Conservation (phyloP, 2,888 invertebrate genomes). For the Bhutanitis thaidina region DNA sequence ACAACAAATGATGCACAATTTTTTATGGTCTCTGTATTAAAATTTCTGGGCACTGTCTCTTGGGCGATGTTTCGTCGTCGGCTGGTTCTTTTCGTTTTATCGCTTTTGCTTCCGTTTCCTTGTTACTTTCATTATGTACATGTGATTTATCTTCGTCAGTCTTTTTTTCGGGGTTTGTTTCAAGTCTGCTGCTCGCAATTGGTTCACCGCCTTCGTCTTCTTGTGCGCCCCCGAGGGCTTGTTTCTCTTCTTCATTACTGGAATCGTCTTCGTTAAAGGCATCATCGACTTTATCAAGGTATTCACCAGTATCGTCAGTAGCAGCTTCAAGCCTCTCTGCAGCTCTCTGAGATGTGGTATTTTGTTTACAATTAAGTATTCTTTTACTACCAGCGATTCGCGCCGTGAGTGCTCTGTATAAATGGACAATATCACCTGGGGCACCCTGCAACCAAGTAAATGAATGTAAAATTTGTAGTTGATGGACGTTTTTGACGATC, state of each 20-base stretch:
- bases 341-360: constrained; percentile 49
- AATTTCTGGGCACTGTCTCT: constrained; percentile 67
- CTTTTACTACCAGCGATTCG: constrained; percentile 56
- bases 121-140: constrained; percentile 40
- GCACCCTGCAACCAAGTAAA: constrained; percentile 63
- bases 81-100: constrained; percentile 62
- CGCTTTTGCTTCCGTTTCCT: constrained; percentile 45
- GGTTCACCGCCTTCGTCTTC: constrained; percentile 21
- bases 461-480: neutral
- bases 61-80: constrained; percentile 57
- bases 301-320: constrained; percentile 46
- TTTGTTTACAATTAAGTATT: constrained; percentile 39
- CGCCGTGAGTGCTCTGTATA: constrained; percentile 52
- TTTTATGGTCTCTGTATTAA: constrained; percentile 54
- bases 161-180: constrained; percentile 36
- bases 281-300: constrained; percentile 42
- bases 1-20: constrained; percentile 40
- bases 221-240: constrained; percentile 26
- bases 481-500: no score
- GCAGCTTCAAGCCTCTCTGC: constrained; percentile 59
- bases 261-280: constrained; percentile 32
- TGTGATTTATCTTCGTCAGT: constrained; percentile 46
- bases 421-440: constrained; percentile 58
- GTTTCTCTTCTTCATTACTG: constrained; percentile 32
- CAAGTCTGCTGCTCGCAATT: constrained; percentile 38